Evolutionary conservation across 2,797 vertebrate species (phyloP), one percentile per base, ranked within the genome.

Genomic region (Erithacus rubecula): DNA sequence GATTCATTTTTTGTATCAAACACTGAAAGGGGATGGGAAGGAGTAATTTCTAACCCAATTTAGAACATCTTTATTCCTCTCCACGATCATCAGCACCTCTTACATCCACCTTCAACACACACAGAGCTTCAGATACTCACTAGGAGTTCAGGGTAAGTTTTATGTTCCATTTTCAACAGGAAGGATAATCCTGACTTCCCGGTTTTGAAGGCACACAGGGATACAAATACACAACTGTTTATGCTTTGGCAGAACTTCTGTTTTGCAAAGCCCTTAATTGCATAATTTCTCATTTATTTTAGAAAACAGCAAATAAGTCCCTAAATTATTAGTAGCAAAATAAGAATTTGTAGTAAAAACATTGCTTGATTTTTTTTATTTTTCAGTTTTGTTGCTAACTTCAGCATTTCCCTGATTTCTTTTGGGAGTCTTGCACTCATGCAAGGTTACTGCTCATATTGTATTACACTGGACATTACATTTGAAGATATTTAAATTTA

Each of bases 51-150:
- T 83, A 84, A 63, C 10, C 4, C 4, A 32, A 5, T 49, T 34
- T 32, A 63, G 68, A 64, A 51, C 7, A 21, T 18, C 30, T 43
- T 70, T 19, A 18, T n/a, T 83, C 56, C 27, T 52, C 58, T 64
- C 77, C 2, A 1, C 34, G 37, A 47, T 12, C 75, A 76, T 4
- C 63, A 70, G 34, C 14, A 16, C 41, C 67, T 59, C 34, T 67
- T 22, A 6, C 20, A 47, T 2, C 15, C 1, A 4, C 21, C 63
- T 52, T 78, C 18, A 6, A 6, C 39, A n/a, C 1, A 9, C 29
- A 24, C 12, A 19, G 4, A 83, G 14, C 29, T 34, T 49, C 70
- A 82, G 63, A 78, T 39, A 59, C 3, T 24, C 65, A 14, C 30
- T 3, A 15, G 20, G n/a, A 64, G n/a, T 11, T 47, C 10, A 20